A percentile compares a stretch with the other conserved stretches of the same genome.
Evolutionary conservation across 2,888 invertebrate species (phyloP).

Genomic region (Cremastinae sp.): DNA sequence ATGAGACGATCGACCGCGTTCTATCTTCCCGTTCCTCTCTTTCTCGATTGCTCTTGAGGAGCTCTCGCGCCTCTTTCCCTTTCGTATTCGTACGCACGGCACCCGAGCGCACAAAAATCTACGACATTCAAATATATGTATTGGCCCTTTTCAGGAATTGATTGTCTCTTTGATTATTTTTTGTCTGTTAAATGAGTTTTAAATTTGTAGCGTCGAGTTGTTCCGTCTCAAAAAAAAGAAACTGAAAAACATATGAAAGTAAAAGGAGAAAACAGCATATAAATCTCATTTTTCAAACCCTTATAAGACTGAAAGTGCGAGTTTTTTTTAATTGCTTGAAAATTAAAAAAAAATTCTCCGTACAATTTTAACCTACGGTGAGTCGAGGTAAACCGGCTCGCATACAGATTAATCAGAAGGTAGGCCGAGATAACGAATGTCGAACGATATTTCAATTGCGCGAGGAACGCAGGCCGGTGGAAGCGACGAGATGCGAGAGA

Average conservation of each 20-base stretch:
- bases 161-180: background rate
- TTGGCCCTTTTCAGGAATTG: slow-evolving; percentile 4
- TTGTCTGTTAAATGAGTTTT: background rate
- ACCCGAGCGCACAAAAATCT: background rate
- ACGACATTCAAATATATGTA: slow-evolving; percentile 8
- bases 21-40: slow-evolving; percentile 9
- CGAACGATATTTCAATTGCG: slow-evolving; percentile 53
- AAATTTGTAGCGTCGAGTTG: background rate
- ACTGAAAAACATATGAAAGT: background rate
- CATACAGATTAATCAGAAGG: background rate
- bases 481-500: slow-evolving; percentile 42
- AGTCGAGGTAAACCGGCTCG: background rate
- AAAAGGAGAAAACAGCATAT: background rate
- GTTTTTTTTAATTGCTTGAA: background rate
- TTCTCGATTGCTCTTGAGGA: slow-evolving; percentile 8
- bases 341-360: background rate
- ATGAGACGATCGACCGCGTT: slow-evolving; percentile 50
- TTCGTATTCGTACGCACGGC: background rate
- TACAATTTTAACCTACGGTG: no score
- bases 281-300: background rate
- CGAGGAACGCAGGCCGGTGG: slow-evolving; percentile 31
- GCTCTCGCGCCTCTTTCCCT: background rate
- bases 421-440: slow-evolving; percentile 30
- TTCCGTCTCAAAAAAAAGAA: no score
- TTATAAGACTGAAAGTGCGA: background rate